Percentiles rank a stretch among this genome's conserved stretches.
Evolutionary conservation across 2,797 vertebrate species (phyloP).

Genomic region (Schizopygopsis pylzovi): DNA sequence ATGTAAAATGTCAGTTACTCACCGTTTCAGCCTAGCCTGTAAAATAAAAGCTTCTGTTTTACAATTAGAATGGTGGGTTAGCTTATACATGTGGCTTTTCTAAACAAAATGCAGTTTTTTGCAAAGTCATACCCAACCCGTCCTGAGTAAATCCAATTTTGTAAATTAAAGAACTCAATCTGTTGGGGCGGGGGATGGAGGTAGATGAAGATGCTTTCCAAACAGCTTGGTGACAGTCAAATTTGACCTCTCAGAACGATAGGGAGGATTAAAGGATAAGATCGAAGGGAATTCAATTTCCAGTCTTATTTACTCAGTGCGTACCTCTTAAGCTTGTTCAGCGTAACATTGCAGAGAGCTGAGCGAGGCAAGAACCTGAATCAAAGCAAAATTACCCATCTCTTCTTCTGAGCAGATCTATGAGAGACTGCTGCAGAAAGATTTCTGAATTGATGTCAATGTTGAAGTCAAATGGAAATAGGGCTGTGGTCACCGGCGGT

Average conservation of each 20-base stretch:
- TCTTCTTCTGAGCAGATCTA: conserved; percentile 22
- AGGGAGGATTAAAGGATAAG: conserved; percentile 50
- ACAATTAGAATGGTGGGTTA: not conserved
- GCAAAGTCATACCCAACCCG: conserved; percentile 14
- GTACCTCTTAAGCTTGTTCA: conserved; percentile 43
- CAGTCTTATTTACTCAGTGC: conserved; percentile 46
- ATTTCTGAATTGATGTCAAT: conserved; percentile 11
- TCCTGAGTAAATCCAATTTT: conserved; percentile 34
- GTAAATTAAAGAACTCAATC: conserved; percentile 23
- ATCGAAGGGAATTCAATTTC: conserved; percentile 50
- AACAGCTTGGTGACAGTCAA: conserved; percentile 39
- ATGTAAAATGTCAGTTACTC: not conserved
- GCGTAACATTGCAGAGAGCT: conserved; percentile 32
- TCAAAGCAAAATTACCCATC: conserved; percentile 15
- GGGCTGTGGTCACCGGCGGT: too few relatives aligned
- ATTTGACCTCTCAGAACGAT: conserved; percentile 37
- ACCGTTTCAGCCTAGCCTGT: not conserved
- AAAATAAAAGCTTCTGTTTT: not conserved
- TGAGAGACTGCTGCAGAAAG: not conserved
- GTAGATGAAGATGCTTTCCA: conserved; percentile 29
- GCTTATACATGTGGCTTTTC: conserved; percentile 1
- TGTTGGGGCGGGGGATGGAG: not conserved
- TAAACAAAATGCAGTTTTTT: conserved; percentile 2
- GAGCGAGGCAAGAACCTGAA: conserved; percentile 11
- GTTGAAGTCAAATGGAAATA: not conserved